Evolutionary conservation across 2,888 invertebrate genomes (phyloP), one percentile per base, ranked within the genome.

Genomic region (Parnassius orleans): DNA sequence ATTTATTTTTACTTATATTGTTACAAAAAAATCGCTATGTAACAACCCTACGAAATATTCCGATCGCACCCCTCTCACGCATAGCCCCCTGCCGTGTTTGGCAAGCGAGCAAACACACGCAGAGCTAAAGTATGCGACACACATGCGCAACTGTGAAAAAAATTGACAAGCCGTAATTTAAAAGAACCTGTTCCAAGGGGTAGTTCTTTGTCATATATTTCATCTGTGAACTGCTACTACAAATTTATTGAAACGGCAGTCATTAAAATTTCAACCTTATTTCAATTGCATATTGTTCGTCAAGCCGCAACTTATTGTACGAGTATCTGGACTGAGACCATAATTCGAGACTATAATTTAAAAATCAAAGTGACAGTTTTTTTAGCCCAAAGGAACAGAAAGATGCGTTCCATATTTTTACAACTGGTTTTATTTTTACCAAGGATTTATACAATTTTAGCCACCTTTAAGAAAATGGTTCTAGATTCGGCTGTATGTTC

Each of bases 151-250:
- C 64, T 68, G 67, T 69, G 58, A 54, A 72, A 70, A 72, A 78
- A 80, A 82, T 78, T 83, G 83, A 85, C 86, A 84, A 77, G 76
- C 75, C 78, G 87, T 90, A 90, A 90, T 87, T 83, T 81, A 85
- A 84, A 78, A 73, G 85, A 90, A 90, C 90, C 89, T 89, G 83
- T 84, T 75, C 70, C 72, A 73, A 12, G 74, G 82, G 86, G 80
- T 84, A 80, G 80, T 77, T 78, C 77, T 78, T 79, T 85, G 81
- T 83, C 80, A 80, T 68, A 63, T 65, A 66, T 63, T 67, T 69
- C 67, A 65, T 65, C 63, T 65, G 57, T 58, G 58, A 61, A 58
- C 48, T 53, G 57, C 48, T 74, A 72, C 46, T 19, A 50, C 59
- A 48, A 43, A 56, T 12, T 24, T 12, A 59, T 12, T n/a, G n/a